Conservation (phyloP, 1,140 invertebrate species). For the Hyles vespertilio region DNA sequence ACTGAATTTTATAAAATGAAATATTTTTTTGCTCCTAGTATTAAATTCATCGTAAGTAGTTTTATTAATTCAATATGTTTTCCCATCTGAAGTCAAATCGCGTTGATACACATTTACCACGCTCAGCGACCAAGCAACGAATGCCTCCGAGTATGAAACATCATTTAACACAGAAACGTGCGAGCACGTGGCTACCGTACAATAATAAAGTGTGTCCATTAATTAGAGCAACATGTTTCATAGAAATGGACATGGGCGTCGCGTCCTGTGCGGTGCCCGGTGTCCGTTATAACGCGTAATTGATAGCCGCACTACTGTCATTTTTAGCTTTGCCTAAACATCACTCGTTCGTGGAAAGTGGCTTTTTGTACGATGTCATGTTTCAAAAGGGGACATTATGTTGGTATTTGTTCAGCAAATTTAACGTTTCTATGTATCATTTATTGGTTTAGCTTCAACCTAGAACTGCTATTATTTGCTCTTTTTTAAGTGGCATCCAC, state of each 20-base stretch:
- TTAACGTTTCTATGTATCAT: no score
- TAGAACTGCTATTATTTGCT: no score
- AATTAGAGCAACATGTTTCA: slow-evolving; percentile 62
- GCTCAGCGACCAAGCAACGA: background rate
- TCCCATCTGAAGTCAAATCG: no score
- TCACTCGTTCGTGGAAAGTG: slow-evolving; percentile 11
- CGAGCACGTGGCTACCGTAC: slow-evolving; percentile 41
- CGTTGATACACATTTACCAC: background rate
- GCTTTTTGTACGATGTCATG: slow-evolving; percentile 1
- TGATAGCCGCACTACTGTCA: slow-evolving; percentile 27
- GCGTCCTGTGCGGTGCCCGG: slow-evolving; percentile 19
- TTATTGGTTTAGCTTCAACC: no score
- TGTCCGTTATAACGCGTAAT: slow-evolving; percentile 28
- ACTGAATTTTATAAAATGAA: no score
- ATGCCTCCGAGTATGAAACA: background rate
- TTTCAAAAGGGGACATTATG: background rate
- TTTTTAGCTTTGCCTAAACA: slow-evolving; percentile 30
- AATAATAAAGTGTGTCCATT: slow-evolving; percentile 61
- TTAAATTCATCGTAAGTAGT: no score
- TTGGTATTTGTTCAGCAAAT: no score
- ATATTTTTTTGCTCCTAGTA: no score
- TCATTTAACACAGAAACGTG: slow-evolving; percentile 10
- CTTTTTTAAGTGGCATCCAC: no score
- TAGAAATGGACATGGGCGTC: slow-evolving; percentile 50
- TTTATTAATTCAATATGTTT: no score